Evolutionary conservation across 2,797 vertebrate species (phyloP), one percentile per base, ranked within the genome.

Genomic region (Hozukius guyotensis): DNA sequence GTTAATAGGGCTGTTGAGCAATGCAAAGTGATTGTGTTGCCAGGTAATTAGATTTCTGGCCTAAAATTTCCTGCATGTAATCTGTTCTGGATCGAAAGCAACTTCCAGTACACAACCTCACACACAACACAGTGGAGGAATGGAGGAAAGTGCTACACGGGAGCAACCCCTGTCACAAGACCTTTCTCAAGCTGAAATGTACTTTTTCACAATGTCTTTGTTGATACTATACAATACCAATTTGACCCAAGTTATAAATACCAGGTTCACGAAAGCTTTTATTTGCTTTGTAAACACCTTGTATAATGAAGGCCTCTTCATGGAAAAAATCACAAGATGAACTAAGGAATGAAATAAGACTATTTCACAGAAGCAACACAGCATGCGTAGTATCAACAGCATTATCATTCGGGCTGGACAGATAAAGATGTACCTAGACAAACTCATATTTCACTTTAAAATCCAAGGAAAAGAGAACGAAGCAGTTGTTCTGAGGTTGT

Each of bases 11-110:
- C 75, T 75, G 52, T 79, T 91, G 62, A 81, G 69, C 32, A 77
- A 79, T 13, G 49, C 65, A 67, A 82, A 82, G 62, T 34, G 53
- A 87, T 75, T 87, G 29, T 31, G 72, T 78, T 32, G 57, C 75
- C 81, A 90, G 72, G 31, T 88, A 79, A 87, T 89, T 83, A n/a
- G 8, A 78, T 74, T 71, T 77, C 49, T 75, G 77, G 74, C 24
- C 76, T 76, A 24, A 81, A 88, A 71, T 76, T 72, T 78, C 56
- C 20, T 77, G 59, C 29, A 46, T 59, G 63, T 68, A 75, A 80
- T 85, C 25, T 84, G 69, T 81, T 78, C 22, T 83, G 53, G 73
- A 76, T 80, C 59, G 79, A 81, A 87, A 61, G 13, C 8, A 84
- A 22, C n/a, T 83, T 81, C 3, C 34, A 75, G 24, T 52, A n/a